These are phyloP conservation scores for Plagodis pulveraria DNA, from an alignment of 2,888 invertebrate species.

Conservation along the genomic window DNA sequence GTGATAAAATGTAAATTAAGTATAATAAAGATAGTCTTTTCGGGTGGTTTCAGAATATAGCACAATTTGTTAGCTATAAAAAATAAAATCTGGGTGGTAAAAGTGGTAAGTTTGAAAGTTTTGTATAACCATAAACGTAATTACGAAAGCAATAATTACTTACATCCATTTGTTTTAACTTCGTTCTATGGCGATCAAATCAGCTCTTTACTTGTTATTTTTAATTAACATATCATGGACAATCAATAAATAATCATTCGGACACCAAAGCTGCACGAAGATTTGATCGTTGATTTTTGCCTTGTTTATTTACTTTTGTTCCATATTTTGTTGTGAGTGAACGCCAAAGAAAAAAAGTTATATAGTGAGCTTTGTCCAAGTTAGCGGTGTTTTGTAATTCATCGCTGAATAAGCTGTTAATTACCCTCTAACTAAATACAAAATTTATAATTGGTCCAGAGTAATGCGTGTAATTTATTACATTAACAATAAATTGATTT, in stretches of 20 bases:
- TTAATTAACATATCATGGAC: conserved; percentile 64
- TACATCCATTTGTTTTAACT: conserved; percentile 34
- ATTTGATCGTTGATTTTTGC: conserved; percentile 51
- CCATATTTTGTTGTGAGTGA: conserved; percentile 50
- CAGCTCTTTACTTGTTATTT: conserved; percentile 37
- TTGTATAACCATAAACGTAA: conserved; percentile 57
- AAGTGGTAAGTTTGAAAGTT: conserved; percentile 40
- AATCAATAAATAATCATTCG: conserved; percentile 43
- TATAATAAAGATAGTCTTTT: conserved; percentile 59
- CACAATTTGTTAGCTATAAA: conserved; percentile 79
- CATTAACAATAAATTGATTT: conserved; percentile 18
- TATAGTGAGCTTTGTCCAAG: conserved; percentile 27
- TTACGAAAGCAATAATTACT: conserved; percentile 58
- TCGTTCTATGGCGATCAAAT: conserved; percentile 47
- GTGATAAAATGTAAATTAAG: conserved; percentile 71
- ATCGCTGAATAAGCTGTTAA: conserved; percentile 25
- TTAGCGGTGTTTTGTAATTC: conserved; percentile 38
- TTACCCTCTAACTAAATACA: not conserved
- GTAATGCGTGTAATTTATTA: conserved; percentile 7
- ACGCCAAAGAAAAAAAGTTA: conserved; percentile 34
- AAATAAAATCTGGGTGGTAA: conserved; percentile 56
- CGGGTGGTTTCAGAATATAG: conserved; percentile 69
- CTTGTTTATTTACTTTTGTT: conserved; percentile 75
- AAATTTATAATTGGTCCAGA: conserved; percentile 6
- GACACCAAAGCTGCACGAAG: conserved; percentile 38